phyloP scores from a whole-genome alignment of 2,113 vertebrate species.

The Scomber scombrus region DNA sequence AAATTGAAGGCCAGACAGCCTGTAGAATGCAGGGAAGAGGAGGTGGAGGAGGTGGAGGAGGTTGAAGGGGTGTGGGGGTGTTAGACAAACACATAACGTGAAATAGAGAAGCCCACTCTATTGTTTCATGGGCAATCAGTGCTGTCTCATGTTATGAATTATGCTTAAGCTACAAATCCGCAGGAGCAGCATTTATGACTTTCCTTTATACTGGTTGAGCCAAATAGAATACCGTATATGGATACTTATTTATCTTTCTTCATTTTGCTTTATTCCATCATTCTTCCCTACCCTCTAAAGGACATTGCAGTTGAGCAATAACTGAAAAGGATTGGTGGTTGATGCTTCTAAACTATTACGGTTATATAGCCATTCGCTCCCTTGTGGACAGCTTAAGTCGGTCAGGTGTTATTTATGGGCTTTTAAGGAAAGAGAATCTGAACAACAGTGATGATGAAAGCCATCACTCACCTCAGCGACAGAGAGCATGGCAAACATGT shows the following conservation, averaged over 20 bases:
- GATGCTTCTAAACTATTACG: constrained; percentile 34
- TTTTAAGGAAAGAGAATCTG: constrained; percentile 54
- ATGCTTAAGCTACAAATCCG: constrained; percentile 36
- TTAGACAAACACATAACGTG: constrained; percentile 73
- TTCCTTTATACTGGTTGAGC: background rate
- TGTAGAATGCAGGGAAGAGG: constrained; percentile 75
- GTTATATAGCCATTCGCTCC: constrained; percentile 42
- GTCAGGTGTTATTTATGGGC: constrained; percentile 64
- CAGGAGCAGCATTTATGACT: constrained; percentile 35
- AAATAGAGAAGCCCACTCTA: constrained; percentile 68
- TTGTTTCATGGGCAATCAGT: constrained; percentile 69
- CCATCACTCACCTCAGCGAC: constrained; percentile 54
- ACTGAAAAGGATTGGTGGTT: constrained; percentile 19
- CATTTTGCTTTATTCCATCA: constrained; percentile 27
- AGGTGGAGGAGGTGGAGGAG: constrained; percentile 50
- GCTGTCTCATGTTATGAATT: constrained; percentile 65
- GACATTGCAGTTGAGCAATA: constrained; percentile 25
- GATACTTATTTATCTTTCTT: constrained; percentile 15
- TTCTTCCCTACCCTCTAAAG: constrained; percentile 15
- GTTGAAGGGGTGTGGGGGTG: constrained; percentile 45
- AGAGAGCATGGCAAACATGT: constrained; percentile 32
- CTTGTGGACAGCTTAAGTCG: constrained; percentile 33
- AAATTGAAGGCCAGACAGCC: constrained; percentile 83
- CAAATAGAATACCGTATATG: constrained; percentile 1
- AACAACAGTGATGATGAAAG: constrained; percentile 59